Percentiles rank a stretch among this genome's conserved stretches.
These are phyloP conservation scores for Heptranchias perlo DNA, from an alignment of 2,113 vertebrate genomes.

Conservation along the genomic window DNA sequence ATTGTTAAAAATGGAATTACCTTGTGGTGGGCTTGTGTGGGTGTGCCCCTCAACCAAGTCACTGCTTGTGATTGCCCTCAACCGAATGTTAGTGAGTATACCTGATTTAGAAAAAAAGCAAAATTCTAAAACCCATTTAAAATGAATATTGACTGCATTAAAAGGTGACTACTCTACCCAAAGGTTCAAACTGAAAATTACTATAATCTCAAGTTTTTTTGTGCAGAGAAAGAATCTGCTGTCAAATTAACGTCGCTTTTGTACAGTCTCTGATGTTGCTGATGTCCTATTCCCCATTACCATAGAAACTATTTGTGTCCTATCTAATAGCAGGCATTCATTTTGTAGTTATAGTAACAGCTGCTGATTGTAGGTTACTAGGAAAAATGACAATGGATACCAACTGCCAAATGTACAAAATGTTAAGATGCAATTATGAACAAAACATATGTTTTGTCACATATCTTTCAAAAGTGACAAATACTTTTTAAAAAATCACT, in stretches of 20 bases:
- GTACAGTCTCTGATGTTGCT: not conserved
- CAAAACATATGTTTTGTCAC: too few species aligned
- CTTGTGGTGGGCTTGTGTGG: conserved; percentile 27
- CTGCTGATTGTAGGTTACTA: not conserved
- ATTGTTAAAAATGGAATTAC: conserved; percentile 22
- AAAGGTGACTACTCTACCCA: not conserved
- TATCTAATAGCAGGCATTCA: not conserved
- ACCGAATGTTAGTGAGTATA: conserved; percentile 30
- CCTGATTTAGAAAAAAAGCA: conserved; percentile 25
- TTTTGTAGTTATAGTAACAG: not conserved
- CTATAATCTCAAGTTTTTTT: not conserved
- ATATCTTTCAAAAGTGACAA: not conserved
- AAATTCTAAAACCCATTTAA: conserved; percentile 10
- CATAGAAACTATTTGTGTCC: not conserved
- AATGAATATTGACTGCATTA: not conserved
- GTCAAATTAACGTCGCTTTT: not conserved
- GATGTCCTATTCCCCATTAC: not conserved
- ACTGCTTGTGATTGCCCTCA: conserved; percentile 25
- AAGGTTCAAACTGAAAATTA: not conserved
- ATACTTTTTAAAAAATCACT: not conserved
- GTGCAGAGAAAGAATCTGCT: not conserved
- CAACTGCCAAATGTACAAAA: not conserved
- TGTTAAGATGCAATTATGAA: not conserved
- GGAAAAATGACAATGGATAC: not conserved
- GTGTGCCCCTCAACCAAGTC: conserved; percentile 19